A percentile compares a stretch with the other conserved stretches of the same genome.
Evolutionary conservation across 2,113 vertebrate genomes (phyloP).

Genomic region (Elachura formosa): DNA sequence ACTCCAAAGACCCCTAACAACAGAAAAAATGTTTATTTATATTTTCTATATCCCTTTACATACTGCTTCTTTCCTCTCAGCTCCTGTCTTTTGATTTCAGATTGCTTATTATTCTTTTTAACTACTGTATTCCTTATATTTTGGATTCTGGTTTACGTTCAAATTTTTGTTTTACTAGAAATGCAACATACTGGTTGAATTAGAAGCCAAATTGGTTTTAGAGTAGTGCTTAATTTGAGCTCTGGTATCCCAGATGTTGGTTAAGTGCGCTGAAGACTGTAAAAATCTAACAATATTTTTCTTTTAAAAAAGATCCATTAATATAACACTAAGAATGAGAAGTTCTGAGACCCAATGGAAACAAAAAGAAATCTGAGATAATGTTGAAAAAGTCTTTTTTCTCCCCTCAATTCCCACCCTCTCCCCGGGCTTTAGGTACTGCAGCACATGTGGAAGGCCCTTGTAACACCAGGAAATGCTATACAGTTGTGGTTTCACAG

Average conservation of each 20-base stretch:
- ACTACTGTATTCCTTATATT: constrained; percentile 29
- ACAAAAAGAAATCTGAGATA: background rate
- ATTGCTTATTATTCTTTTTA: constrained; percentile 49
- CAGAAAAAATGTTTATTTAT: background rate
- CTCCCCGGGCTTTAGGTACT: background rate
- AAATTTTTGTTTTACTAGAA: constrained; percentile 58
- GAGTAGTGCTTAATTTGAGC: constrained; percentile 36
- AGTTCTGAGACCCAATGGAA: background rate
- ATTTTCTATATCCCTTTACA: background rate
- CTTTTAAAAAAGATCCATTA: constrained; percentile 32
- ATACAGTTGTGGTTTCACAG: background rate
- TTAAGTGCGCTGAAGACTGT: constrained; percentile 15
- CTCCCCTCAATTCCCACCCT: background rate
- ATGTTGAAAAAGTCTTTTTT: background rate
- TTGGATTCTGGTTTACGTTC: constrained; percentile 45
- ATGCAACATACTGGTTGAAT: constrained; percentile 57
- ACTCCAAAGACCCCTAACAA: background rate
- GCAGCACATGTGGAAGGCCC: background rate
- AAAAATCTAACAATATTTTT: constrained; percentile 51
- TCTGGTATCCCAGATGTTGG: background rate
- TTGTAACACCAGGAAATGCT: background rate
- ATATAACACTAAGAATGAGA: background rate
- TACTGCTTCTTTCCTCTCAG: background rate
- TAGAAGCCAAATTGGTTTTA: constrained; percentile 52
- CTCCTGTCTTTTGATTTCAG: background rate